Conservation (phyloP, 1,140 invertebrate species). For the Calephelis nemesis region DNA sequence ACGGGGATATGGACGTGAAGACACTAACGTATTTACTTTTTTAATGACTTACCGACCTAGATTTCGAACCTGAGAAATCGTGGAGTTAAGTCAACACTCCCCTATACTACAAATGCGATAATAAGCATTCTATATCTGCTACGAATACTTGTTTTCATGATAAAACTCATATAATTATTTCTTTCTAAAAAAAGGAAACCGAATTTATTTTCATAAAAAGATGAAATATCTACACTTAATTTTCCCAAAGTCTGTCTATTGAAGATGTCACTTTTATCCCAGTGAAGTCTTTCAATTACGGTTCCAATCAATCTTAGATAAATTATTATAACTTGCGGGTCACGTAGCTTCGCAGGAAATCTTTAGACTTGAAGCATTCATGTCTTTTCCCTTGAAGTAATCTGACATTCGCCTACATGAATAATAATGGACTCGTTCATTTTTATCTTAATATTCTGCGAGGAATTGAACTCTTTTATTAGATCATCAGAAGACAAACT, state of each 20-base stretch:
- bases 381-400: slow-evolving; percentile 25
- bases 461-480: slow-evolving; percentile 16
- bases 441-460: slow-evolving; percentile 21
- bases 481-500: slow-evolving; percentile 1
- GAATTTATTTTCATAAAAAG: neutral
- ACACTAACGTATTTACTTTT: no score
- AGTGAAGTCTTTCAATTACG: slow-evolving; percentile 14
- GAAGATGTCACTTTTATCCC: slow-evolving; percentile 14
- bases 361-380: slow-evolving; percentile 24
- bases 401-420: slow-evolving; percentile 20
- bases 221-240: slow-evolving; percentile 4
- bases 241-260: neutral
- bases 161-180: neutral
- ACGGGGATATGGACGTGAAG: no score
- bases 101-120: no score
- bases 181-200: neutral
- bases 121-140: no score
- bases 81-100: no score
- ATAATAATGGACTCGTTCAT: slow-evolving; percentile 17
- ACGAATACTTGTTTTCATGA: no score
- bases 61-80: no score
- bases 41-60: no score
- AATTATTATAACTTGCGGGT: slow-evolving; percentile 18
- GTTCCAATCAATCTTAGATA: slow-evolving; percentile 13
- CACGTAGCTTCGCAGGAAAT: slow-evolving; percentile 22